Evolutionary conservation across 2,888 invertebrate genomes (phyloP), one percentile per base, ranked within the genome.

Genomic region (Catocala nupta): DNA sequence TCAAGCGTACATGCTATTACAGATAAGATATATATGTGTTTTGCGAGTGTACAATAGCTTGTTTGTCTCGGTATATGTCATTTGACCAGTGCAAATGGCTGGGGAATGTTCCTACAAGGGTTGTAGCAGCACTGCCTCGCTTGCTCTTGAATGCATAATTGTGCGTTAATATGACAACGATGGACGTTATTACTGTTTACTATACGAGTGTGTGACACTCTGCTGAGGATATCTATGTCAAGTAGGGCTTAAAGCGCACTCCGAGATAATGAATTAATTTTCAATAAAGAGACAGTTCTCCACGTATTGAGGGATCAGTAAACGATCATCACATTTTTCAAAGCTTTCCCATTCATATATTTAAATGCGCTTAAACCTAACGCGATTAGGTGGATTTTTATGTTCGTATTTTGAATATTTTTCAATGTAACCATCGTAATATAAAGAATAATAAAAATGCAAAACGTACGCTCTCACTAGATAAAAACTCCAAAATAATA

Each of bases 1-100:
- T 63, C 64, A 16, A 54, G 39, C 56, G 54, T 55, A 65, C 59
- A 63, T 53, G 55, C 12, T 62, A 55, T 67, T 65, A 63, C 65
- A 75, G 68, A 80, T 73, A 78, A 76, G 77, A 84, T 84, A 81
- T 81, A 81, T 76, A 80, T 76, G 75, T 78, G 79, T 83, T 75
- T 70, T 72, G 64, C 63, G 68, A 78, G 70, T 68, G 70, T 73
- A 78, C 74, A 80, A 84, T 80, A 65, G 79, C 75, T 81, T 87
- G 81, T 85, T 83, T 84, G 81, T 82, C 76, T 78, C 71, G 60
- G 58, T 72, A 78, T 84, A 82, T 81, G 80, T 82, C 82, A 77
- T 77, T 73, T 75, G 77, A 63, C 65, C 67, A 62, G 68, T 66
- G 59, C 68, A 74, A 74, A 77, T 67, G 62, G 60, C 49, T 49